Evolutionary conservation across 2,797 vertebrate species (phyloP), one percentile per base, ranked within the genome.

Genomic region (Xenops minutus): DNA sequence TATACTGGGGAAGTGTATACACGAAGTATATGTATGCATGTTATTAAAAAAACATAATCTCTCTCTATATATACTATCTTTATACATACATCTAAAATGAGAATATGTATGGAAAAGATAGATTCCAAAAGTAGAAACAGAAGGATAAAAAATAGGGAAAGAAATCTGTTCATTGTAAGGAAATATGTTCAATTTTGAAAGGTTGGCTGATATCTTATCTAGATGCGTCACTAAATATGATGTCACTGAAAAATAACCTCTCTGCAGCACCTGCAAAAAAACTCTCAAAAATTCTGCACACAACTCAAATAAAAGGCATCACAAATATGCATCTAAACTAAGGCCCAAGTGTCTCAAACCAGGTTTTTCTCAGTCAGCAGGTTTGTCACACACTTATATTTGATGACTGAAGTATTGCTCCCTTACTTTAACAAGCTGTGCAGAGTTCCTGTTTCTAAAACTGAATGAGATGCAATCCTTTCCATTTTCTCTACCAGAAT

Each of bases 401-500:
- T 64, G 37, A 32, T 37, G 21, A 62, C 19, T 87, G 7, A 23
- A 68, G 12, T 37, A 55, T 77, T 63, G 29, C 7, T n/a, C 8
- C 26, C 69, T 76, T 62, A 56, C 41, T 62, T 62, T 37, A n/a
- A 62, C 55, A 67, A 73, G 39, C 13, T 66, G 10, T 52, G 23
- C 1, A 3, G 18, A 44, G n/a, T 56, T 87, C 6, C 9, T 72
- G 15, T 66, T 88, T 39, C 67, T 62, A 54, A 85, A 75, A 64
- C 5, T 0, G 3, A 68, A 36, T 27, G 12, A 68, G 12, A 32
- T 1, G 0, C 7, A 30, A 37, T 24, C 7, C 9, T 52, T 89
- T 69, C 32, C 17, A 32, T 61, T 83, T 85, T 37, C 9, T 66
- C 51, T 54, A n/a, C 22, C 17, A 73, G 55, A 64, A 79, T 58